These are phyloP conservation scores for Cyanistes caeruleus DNA, from an alignment of 2,113 vertebrate species.

Conservation along the genomic window DNA sequence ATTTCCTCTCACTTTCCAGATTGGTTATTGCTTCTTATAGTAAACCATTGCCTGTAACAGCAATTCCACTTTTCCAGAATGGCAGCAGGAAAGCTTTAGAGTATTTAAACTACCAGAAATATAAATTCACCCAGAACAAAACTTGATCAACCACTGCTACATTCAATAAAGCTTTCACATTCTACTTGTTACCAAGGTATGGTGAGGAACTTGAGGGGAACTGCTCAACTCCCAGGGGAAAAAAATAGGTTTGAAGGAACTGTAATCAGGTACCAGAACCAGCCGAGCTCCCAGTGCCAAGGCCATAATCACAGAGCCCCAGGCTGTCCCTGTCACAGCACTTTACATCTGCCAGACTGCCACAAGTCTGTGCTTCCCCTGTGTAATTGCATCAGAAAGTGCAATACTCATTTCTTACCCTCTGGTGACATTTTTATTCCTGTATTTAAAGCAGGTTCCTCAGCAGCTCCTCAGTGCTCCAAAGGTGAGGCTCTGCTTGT, in stretches of 20 bases:
- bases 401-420: conserved; percentile 31
- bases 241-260: not conserved
- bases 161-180: not conserved
- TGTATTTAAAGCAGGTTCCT: conserved; percentile 24
- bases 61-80: not conserved
- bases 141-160: not conserved
- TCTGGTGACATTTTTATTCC: conserved; percentile 34
- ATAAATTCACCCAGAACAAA: not conserved
- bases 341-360: conserved; percentile 25
- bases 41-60: not conserved
- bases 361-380: not conserved
- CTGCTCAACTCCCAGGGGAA: not conserved
- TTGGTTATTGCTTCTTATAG: not conserved
- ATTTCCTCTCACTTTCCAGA: not conserved
- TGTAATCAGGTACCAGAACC: not conserved
- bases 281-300: not conserved
- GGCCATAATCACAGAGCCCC: not conserved
- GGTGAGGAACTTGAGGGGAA: not conserved
- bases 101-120: not conserved
- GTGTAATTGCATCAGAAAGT: conserved; percentile 62
- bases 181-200: not conserved
- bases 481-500: conserved; percentile 2
- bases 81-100: not conserved
- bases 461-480: not conserved
- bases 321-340: conserved; percentile 38